phyloP scores from a whole-genome alignment of 2,888 invertebrate genomes.

The Clostera curtula region DNA sequence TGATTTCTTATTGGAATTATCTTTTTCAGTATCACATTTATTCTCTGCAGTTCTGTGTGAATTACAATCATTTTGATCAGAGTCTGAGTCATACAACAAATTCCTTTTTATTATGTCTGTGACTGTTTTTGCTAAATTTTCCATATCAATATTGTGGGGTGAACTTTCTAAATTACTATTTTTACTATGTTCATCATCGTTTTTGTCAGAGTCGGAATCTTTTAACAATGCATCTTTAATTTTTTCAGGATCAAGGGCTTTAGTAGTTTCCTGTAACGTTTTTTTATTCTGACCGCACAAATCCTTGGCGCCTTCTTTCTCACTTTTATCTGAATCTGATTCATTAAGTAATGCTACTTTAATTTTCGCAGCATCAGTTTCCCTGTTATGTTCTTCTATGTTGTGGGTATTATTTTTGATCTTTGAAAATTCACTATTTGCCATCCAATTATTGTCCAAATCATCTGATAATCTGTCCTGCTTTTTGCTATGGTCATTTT shows the following conservation, averaged over 20 bases:
- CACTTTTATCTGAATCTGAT: constrained; percentile 11
- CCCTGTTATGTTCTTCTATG: background rate
- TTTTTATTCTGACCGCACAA: background rate
- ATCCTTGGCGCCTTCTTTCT: background rate
- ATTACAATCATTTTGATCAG: constrained; percentile 20
- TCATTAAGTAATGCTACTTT: background rate
- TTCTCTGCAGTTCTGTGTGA: constrained; percentile 7
- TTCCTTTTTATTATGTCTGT: constrained; percentile 19
- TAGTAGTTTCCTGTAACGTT: constrained; percentile 1
- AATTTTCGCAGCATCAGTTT: background rate
- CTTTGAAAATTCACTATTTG: too few species aligned
- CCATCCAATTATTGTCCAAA: too few species aligned
- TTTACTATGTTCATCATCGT: constrained; percentile 1
- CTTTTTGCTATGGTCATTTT: too few species aligned
- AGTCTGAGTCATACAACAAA: constrained; percentile 30
- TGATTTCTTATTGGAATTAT: background rate
- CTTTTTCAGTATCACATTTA: constrained; percentile 2
- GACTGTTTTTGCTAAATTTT: constrained; percentile 3
- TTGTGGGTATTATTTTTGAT: background rate
- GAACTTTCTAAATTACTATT: background rate
- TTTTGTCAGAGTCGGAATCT: constrained; percentile 12
- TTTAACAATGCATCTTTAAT: constrained; percentile 11
- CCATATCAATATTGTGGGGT: constrained; percentile 4
- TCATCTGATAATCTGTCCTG: too few species aligned
- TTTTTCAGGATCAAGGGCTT: constrained; percentile 4